Evolutionary conservation across 1,140 invertebrate species (phyloP).

Genomic region (Drosophila truncata): DNA sequence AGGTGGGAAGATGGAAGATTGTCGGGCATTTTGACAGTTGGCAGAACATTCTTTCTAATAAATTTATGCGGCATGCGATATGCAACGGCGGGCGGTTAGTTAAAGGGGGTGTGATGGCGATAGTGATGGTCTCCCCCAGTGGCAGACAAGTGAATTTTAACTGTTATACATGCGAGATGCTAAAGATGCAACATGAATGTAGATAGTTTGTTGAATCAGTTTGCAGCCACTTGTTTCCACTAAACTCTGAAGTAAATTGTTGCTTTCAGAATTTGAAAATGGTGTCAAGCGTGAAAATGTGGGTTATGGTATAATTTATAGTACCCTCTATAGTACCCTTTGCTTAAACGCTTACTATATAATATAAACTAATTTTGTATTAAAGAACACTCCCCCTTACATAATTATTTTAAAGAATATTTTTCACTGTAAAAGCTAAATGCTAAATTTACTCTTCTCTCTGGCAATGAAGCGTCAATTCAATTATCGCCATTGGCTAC

Average conservation of each 20-base stretch:
- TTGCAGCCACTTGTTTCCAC: slow-evolving; percentile 18
- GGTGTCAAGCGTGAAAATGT: slow-evolving; percentile 5
- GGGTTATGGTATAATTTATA: slow-evolving; percentile 1
- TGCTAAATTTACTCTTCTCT: background rate
- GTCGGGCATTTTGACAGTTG: slow-evolving; percentile 53
- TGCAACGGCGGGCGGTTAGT: slow-evolving; percentile 2
- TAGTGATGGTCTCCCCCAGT: background rate
- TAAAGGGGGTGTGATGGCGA: background rate
- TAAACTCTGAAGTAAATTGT: slow-evolving; percentile 5
- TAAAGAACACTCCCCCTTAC: background rate
- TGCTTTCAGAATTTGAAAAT: background rate
- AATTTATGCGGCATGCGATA: slow-evolving; percentile 53
- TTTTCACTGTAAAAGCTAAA: background rate
- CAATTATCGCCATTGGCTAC: background rate
- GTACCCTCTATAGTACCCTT: no score
- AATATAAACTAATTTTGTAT: background rate
- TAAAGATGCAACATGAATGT: slow-evolving; percentile 10
- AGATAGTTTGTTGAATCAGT: slow-evolving; percentile 14
- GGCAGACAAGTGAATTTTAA: slow-evolving; percentile 41
- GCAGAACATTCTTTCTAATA: slow-evolving; percentile 56
- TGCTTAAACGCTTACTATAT: background rate
- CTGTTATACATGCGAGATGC: slow-evolving; percentile 12
- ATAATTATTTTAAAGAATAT: background rate
- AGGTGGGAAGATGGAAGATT: slow-evolving; percentile 18
- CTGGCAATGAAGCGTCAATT: background rate